A percentile compares a stretch with the other conserved stretches of the same genome.
These are phyloP conservation scores for Mormyrops boulengeri DNA, from an alignment of 2,797 vertebrate species.

Conservation along the genomic window DNA sequence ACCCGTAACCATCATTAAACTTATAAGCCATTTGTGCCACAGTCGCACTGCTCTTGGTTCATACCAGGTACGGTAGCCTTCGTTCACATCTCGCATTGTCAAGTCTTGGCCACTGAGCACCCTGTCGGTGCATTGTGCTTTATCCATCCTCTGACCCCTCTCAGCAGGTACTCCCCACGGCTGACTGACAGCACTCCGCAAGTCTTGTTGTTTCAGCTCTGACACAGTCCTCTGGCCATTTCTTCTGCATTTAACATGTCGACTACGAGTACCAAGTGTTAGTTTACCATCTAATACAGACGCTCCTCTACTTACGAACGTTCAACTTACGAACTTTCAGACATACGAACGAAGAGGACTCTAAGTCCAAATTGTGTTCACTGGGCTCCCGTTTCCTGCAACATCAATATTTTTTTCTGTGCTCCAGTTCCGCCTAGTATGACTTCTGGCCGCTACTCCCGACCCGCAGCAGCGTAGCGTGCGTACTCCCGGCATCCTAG, in stretches of 20 bases:
- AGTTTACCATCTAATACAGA: neutral
- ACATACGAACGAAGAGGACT: no score
- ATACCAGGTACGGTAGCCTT: neutral
- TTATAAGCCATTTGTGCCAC: neutral
- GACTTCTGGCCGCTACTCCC: no score
- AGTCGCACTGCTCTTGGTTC: neutral
- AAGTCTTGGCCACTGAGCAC: neutral
- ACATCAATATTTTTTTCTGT: no score
- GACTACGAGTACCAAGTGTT: neutral
- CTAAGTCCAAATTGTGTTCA: no score
- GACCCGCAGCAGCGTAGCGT: no score
- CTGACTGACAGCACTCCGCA: neutral
- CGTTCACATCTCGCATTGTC: neutral
- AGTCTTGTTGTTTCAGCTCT: neutral
- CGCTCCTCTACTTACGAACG: no score
- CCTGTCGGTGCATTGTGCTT: neutral
- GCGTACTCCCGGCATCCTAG: no score
- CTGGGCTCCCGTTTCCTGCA: no score
- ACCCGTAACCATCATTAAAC: neutral
- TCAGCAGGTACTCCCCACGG: neutral
- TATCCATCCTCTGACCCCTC: neutral
- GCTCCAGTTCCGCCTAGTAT: no score
- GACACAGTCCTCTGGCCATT: neutral
- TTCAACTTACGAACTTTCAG: no score
- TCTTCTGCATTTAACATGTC: neutral